Percentiles rank a stretch among this genome's conserved stretches.
phyloP scores from a whole-genome alignment of 2,888 invertebrate genomes.

The Craniophora ligustri region DNA sequence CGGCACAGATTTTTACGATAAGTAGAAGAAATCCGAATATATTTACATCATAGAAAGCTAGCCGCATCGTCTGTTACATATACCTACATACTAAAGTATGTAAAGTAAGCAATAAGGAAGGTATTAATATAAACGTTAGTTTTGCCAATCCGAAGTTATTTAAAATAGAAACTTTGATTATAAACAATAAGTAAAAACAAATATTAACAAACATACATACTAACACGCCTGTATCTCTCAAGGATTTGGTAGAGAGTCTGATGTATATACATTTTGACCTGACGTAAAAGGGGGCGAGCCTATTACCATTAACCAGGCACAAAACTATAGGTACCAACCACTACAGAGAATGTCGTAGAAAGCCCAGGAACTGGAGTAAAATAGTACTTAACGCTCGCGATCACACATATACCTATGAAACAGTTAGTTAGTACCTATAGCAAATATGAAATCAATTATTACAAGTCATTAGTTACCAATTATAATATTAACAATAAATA shows the following conservation, averaged over 20 bases:
- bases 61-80: conserved; percentile 40
- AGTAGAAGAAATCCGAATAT: conserved; percentile 47
- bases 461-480: background rate
- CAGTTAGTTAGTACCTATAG: too few species aligned
- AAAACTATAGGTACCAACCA: too few species aligned
- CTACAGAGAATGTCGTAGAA: too few species aligned
- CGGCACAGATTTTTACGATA: conserved; percentile 46
- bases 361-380: too few species aligned
- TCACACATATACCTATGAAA: too few species aligned
- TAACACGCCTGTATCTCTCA: too few species aligned
- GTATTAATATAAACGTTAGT: conserved; percentile 22
- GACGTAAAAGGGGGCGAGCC: too few species aligned
- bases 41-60: conserved; percentile 53
- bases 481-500: conserved; percentile 13
- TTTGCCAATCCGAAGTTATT: conserved; percentile 16
- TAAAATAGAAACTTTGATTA: conserved; percentile 1
- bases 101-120: conserved; percentile 52
- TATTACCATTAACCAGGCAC: too few species aligned
- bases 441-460: background rate
- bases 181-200: background rate
- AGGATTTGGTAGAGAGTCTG: too few species aligned
- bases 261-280: too few species aligned
- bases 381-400: too few species aligned
- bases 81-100: conserved; percentile 34
- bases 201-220: too few species aligned